phyloP scores from a whole-genome alignment of 2,113 vertebrate species.

The Puma concolor region DNA sequence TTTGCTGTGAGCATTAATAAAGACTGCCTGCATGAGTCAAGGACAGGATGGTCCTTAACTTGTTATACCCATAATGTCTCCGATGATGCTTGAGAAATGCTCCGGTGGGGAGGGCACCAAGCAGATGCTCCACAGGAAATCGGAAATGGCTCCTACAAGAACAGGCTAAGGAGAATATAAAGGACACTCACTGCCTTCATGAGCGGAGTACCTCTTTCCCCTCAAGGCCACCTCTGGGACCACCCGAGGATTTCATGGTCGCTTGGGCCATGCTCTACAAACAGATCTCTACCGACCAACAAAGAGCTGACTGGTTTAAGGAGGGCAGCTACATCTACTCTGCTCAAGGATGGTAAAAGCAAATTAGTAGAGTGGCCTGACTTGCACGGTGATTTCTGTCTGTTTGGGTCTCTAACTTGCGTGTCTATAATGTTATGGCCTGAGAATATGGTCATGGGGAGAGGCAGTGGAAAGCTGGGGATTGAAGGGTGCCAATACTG shows the following conservation, averaged over 20 bases:
- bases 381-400: neutral
- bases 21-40: neutral
- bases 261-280: neutral
- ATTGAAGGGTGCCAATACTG: accelerated
- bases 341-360: neutral
- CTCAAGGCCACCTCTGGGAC: neutral
- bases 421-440: neutral
- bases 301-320: neutral
- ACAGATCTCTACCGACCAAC: neutral
- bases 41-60: too few species aligned
- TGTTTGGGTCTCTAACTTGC: too few species aligned
- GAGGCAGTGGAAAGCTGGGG: neutral
- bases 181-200: neutral
- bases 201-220: neutral
- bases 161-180: neutral
- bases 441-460: neutral
- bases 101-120: neutral
- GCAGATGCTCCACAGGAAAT: neutral
- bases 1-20: too few species aligned
- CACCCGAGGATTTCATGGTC: neutral
- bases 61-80: neutral
- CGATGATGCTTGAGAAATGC: neutral
- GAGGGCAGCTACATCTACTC: neutral
- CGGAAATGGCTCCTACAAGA: neutral
- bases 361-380: neutral